These are phyloP conservation scores for Riparia riparia DNA, from an alignment of 2,113 vertebrate genomes.

Conservation along the genomic window DNA sequence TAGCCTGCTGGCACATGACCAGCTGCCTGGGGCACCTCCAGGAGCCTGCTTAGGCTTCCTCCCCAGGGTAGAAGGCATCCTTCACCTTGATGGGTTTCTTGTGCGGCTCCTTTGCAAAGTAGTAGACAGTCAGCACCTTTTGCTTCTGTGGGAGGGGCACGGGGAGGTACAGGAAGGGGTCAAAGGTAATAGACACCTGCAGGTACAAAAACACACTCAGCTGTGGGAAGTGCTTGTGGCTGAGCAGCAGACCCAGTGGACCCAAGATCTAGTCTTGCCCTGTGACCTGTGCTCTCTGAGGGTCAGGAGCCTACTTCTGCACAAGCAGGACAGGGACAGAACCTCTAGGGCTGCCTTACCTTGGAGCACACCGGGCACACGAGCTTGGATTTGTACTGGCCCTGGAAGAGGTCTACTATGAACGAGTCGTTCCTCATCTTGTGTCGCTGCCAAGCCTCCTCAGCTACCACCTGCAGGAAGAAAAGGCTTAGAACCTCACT, in stretches of 20 bases:
- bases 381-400: constrained; percentile 98
- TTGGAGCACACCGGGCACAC: constrained; percentile 97
- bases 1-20: neutral
- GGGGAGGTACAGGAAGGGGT: constrained; percentile 95
- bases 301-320: neutral
- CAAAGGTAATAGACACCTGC: constrained; percentile 98
- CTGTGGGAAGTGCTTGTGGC: neutral
- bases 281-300: neutral
- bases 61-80: neutral
- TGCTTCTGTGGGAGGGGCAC: constrained; percentile 97
- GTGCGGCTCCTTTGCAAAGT: constrained; percentile 94
- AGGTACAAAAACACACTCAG: neutral
- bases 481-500: neutral
- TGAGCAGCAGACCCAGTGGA: neutral
- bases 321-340: neutral
- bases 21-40: neutral
- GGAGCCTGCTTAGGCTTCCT: neutral
- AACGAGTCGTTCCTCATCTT: constrained; percentile 99
- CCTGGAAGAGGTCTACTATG: constrained; percentile 97
- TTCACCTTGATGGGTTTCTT: constrained; percentile 96
- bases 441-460: constrained; percentile 97
- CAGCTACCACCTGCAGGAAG: constrained; percentile 88
- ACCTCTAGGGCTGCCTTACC: constrained; percentile 73
- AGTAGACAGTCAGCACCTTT: constrained; percentile 95
- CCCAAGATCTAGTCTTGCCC: neutral